A percentile compares a stretch with the other conserved stretches of the same genome.
Evolutionary conservation across 2,888 invertebrate species (phyloP).

Genomic region (Tiphia femorata): DNA sequence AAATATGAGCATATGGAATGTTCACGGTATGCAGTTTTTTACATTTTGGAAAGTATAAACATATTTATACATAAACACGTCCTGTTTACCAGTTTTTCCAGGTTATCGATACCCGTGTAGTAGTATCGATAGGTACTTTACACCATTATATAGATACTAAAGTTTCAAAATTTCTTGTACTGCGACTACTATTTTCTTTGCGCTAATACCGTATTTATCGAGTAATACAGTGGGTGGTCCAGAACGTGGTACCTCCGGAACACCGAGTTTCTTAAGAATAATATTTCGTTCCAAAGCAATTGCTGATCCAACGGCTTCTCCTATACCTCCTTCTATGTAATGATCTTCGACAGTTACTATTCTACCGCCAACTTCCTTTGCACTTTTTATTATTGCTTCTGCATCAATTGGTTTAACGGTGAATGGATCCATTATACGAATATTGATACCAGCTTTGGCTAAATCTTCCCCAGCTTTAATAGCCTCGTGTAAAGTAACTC

Average conservation of each 20-base stretch:
- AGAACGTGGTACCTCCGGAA: conserved; percentile 89
- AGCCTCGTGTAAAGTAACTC: conserved; percentile 94
- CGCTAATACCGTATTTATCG: conserved; percentile 90
- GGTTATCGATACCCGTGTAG: too few relatives aligned
- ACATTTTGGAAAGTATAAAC: too few relatives aligned
- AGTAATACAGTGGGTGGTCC: conserved; percentile 90
- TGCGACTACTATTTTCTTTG: conserved; percentile 82
- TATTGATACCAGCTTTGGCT: conserved; percentile 77
- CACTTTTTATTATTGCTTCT: conserved; percentile 81
- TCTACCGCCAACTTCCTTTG: conserved; percentile 82
- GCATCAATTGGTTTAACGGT: conserved; percentile 96
- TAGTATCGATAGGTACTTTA: too few relatives aligned
- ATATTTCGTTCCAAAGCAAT: conserved; percentile 80
- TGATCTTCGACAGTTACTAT: conserved; percentile 97
- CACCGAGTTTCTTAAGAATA: conserved; percentile 83
- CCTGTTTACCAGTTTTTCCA: too few relatives aligned
- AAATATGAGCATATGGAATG: neutral
- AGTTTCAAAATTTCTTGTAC: conserved; percentile 75
- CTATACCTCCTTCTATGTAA: conserved; percentile 95
- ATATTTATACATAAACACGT: too few relatives aligned
- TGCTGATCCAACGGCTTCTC: conserved; percentile 92
- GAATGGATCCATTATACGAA: conserved; percentile 94
- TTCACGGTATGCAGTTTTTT: neutral
- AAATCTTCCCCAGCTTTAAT: conserved; percentile 85
- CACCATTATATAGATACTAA: too few relatives aligned